Percentiles rank a stretch among this genome's conserved stretches.
phyloP scores from a whole-genome alignment of 2,113 vertebrate species.

The Zosterops lateralis region DNA sequence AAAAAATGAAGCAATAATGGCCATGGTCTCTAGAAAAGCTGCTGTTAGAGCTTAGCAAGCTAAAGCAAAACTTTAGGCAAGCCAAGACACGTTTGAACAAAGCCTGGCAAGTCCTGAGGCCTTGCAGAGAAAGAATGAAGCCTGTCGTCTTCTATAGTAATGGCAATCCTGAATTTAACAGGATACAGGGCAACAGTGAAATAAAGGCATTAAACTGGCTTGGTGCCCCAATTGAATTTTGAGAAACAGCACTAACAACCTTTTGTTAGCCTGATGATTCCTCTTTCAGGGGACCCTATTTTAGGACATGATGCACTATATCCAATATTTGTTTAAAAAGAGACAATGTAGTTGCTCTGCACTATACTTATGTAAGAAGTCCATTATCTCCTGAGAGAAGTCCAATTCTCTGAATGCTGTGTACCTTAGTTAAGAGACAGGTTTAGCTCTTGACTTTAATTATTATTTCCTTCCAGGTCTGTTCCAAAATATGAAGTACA shows the following conservation, averaged over 20 bases:
- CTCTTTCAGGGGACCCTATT: neutral
- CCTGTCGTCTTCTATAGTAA: neutral
- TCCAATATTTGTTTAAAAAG: neutral
- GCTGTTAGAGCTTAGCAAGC: neutral
- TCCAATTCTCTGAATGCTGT: neutral
- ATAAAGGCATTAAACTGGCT: neutral
- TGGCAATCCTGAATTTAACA: neutral
- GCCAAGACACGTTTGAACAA: neutral
- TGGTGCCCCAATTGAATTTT: neutral
- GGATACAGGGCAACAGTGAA: neutral
- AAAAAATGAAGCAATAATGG: neutral
- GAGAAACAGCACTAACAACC: neutral
- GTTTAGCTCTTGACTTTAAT: neutral
- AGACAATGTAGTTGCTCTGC: neutral
- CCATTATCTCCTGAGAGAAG: neutral
- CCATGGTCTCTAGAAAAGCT: neutral
- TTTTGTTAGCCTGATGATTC: neutral
- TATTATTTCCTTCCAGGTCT: neutral
- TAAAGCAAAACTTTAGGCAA: neutral
- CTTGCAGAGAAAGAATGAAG: neutral
- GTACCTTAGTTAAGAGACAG: neutral
- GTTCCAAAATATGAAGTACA: neutral
- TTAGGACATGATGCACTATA: neutral
- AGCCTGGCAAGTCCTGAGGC: neutral
- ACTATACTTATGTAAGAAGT: neutral